Conservation (phyloP, 2,113 vertebrate species). For the Rhynchomys soricoides region DNA sequence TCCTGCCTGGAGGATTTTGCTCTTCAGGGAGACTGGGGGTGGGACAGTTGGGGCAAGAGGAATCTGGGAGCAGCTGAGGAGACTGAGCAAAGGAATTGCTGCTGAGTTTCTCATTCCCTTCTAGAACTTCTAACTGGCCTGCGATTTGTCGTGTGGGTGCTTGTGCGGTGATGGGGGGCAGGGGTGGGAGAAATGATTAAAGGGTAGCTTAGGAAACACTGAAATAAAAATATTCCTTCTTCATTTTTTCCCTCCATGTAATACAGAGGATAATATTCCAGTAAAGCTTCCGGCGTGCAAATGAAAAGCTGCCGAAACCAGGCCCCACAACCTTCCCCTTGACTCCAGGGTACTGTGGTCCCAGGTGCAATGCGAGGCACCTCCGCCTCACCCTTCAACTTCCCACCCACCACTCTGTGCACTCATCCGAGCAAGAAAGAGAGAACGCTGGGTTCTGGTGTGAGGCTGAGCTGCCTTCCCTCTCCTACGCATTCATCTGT, state of each 20-base stretch:
- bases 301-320: background rate
- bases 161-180: no score
- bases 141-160: background rate
- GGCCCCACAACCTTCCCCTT: no score
- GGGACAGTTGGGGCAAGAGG: accelerated
- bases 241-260: background rate
- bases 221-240: background rate
- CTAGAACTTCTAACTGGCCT: background rate
- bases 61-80: accelerated
- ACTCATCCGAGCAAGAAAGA: background rate
- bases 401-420: background rate
- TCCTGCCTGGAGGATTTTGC: accelerated
- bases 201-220: background rate
- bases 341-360: background rate
- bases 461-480: background rate
- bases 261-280: no score
- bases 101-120: background rate
- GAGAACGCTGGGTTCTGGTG: background rate
- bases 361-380: background rate
- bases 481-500: background rate
- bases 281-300: background rate
- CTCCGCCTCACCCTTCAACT: background rate
- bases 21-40: background rate
- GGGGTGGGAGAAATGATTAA: accelerated
- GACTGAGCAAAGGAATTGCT: accelerated